phyloP scores from a whole-genome alignment of 2,797 vertebrate genomes.

The Malurus leucopterus region DNA sequence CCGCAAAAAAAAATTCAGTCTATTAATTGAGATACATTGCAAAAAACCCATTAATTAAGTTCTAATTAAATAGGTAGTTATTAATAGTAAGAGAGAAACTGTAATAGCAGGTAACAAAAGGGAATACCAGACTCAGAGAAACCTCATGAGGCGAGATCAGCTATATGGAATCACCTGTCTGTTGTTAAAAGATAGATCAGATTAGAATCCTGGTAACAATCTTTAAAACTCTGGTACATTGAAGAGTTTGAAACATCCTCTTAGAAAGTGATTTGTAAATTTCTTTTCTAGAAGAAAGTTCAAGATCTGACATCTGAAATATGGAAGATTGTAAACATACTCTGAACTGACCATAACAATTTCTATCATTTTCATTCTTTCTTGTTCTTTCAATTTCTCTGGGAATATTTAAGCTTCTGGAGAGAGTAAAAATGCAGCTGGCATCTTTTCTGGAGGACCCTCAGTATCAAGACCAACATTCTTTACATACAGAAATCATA shows the following conservation, averaged over 20 bases:
- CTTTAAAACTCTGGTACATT: not conserved
- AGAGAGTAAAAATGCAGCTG: slow-evolving; percentile 98
- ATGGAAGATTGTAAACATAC: not conserved
- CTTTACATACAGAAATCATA: slow-evolving; percentile 96
- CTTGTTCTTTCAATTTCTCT: slow-evolving; percentile 22
- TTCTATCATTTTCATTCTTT: not conserved
- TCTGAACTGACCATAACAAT: not conserved
- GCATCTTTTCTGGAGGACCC: slow-evolving; percentile 97
- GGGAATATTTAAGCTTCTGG: slow-evolving; percentile 82
- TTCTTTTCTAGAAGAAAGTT: not conserved
- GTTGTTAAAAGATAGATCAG: not conserved
- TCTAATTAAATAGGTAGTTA: not conserved
- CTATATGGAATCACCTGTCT: not conserved
- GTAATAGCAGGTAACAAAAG: not conserved
- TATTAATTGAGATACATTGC: not conserved
- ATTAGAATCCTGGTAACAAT: not conserved
- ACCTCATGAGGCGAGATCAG: not conserved
- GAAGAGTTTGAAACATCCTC: not conserved
- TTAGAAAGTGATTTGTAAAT: not conserved
- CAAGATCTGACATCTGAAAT: not conserved
- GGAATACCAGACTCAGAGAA: not conserved
- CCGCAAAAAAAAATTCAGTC: not conserved
- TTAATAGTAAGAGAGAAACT: not conserved
- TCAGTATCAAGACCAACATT: slow-evolving; percentile 97
- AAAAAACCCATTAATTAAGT: not conserved